Evolutionary conservation across 2,113 vertebrate species (phyloP).

Genomic region (Garra rufa): DNA sequence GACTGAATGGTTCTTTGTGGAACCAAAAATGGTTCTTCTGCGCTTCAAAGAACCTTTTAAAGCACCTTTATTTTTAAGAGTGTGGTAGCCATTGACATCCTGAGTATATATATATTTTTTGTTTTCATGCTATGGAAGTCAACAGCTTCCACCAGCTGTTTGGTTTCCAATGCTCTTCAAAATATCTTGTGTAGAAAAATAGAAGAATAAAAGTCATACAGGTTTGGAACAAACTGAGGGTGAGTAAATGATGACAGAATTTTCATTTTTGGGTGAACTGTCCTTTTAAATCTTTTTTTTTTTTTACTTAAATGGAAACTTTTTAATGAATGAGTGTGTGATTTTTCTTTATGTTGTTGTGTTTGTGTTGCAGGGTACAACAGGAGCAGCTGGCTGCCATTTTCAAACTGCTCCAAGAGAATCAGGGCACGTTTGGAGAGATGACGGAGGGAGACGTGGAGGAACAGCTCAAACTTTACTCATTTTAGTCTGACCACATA

Average conservation of each 20-base stretch:
- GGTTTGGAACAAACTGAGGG: too few relatives aligned
- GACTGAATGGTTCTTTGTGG: too few relatives aligned
- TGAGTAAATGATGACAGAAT: too few relatives aligned
- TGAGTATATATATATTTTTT: neutral
- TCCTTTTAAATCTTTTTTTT: neutral
- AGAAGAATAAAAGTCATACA: too few relatives aligned
- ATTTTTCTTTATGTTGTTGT: neutral
- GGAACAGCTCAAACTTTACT: slow-evolving; percentile 60
- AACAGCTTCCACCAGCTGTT: neutral
- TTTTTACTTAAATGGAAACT: too few relatives aligned
- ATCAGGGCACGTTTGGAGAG: slow-evolving; percentile 84
- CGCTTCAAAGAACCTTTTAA: too few relatives aligned
- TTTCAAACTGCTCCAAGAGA: slow-evolving; percentile 84
- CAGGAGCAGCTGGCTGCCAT: slow-evolving; percentile 87
- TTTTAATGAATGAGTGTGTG: too few relatives aligned
- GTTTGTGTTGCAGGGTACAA: slow-evolving; percentile 81
- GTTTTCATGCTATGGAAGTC: neutral
- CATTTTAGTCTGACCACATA: slow-evolving; percentile 26
- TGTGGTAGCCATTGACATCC: too few relatives aligned
- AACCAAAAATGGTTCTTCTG: too few relatives aligned
- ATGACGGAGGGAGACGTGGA: slow-evolving; percentile 80
- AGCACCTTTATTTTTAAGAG: too few relatives aligned
- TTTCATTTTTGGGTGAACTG: neutral
- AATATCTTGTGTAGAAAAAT: too few relatives aligned
- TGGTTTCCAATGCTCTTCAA: neutral